Evolutionary conservation across 1,140 invertebrate genomes (phyloP), one percentile per base, ranked within the genome.

Genomic region (Drosophila lacertosa): DNA sequence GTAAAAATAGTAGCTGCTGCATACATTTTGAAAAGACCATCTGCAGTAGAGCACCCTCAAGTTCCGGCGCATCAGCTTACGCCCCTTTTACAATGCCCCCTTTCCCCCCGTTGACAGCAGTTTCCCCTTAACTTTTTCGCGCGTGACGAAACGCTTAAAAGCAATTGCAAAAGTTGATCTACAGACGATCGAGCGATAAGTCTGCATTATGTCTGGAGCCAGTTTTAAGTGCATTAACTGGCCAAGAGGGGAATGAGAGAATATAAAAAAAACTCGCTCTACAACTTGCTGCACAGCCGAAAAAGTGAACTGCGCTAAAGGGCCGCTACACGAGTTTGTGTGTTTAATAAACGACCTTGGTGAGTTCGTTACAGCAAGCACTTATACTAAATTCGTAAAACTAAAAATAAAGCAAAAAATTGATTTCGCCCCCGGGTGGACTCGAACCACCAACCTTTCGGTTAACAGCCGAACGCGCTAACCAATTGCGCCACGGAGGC

Each of bases 391-490:
- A 26, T 48, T 35, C 39, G 24, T 22, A 33, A 54, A 58, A 44
- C 2, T n/a, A 18, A 47, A 20, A 13, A 9, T 11, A 35, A 29
- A 69, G 26, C 10, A 55, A 57, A 67, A 51, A 60, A 10, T 13
- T 4, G 13, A 2, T 15, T 4, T 51, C 95, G 95, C 94, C 94
- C 94, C 94, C 94, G 94, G 95, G 94, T 95, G 94, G 95, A 93
- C 94, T 95, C 94, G 95, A 96, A 95, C 95, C 94, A 95, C 94
- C 95, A 95, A 95, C 95, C 95, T 96, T 95, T 94, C 94, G 94
- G 94, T 95, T 95, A 95, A 94, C 94, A 94, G 94, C 94, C 94
- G 94, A 95, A 95, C 95, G 95, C 95, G 94, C 95, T 95, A 95
- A 92, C 94, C 94, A 78, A 95, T 95, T 95, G 94, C 94, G 95